Percentiles rank a stretch among this genome's conserved stretches.
phyloP scores from a whole-genome alignment of 2,888 invertebrate genomes.

The Cylloceria caligata region DNA sequence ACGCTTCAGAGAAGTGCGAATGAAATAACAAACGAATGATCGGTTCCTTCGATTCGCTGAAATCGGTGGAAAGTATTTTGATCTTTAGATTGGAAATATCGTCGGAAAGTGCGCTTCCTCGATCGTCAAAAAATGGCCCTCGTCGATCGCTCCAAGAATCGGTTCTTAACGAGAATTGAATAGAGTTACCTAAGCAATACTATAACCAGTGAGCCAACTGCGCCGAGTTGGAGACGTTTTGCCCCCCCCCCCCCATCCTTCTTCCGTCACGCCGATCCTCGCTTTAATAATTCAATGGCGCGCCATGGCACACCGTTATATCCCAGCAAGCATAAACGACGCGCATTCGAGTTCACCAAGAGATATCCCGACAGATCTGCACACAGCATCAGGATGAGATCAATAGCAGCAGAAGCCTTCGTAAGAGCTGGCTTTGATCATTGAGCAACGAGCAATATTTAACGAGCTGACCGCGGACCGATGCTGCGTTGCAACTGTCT shows the following conservation, averaged over 20 bases:
- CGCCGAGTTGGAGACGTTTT: slow-evolving; percentile 9
- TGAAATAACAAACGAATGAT: not conserved
- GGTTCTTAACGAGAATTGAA: slow-evolving; percentile 50
- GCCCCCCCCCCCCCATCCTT: slow-evolving; percentile 18
- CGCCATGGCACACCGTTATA: slow-evolving; percentile 37
- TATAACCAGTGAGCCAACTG: not conserved
- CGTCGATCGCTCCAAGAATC: slow-evolving; percentile 42
- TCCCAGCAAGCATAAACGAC: slow-evolving; percentile 8
- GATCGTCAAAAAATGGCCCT: too few relatives aligned
- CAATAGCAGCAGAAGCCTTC: slow-evolving; percentile 15
- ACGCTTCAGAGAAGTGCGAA: too few relatives aligned
- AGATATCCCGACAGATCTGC: slow-evolving; percentile 30
- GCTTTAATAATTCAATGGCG: slow-evolving; percentile 52
- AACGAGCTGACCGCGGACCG: slow-evolving; percentile 44
- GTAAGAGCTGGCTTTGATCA: slow-evolving; percentile 16
- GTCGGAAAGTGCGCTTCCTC: too few relatives aligned
- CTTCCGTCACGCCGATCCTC: too few relatives aligned
- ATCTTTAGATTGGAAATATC: too few relatives aligned
- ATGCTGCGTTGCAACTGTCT: slow-evolving; percentile 34
- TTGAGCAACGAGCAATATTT: slow-evolving; percentile 61
- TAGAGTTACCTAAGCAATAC: slow-evolving; percentile 21
- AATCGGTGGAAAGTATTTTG: not conserved
- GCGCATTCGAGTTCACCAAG: slow-evolving; percentile 24
- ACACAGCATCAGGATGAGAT: slow-evolving; percentile 15
- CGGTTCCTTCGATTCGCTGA: not conserved